Evolutionary conservation across 2,797 vertebrate genomes (phyloP).

Genomic region (Anabas testudineus): DNA sequence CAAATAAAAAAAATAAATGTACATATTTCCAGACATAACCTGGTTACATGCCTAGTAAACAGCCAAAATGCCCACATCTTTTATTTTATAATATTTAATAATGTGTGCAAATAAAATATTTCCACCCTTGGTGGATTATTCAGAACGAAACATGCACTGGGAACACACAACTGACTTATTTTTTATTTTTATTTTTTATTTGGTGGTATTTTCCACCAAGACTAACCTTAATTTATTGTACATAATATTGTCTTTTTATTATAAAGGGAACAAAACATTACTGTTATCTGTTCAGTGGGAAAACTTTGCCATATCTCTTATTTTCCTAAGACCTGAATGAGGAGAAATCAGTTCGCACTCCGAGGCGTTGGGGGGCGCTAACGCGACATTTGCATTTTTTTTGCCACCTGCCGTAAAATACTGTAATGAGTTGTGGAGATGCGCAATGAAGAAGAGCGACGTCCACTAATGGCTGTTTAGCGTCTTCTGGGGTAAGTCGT

Average conservation of each 20-base stretch:
- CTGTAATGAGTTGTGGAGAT: not conserved
- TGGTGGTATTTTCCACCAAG: too few relatives aligned
- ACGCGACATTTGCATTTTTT: not conserved
- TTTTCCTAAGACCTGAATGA: not conserved
- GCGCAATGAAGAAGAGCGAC: slow-evolving; percentile 8
- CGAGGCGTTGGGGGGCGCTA: slow-evolving; percentile 9
- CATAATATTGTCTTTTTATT: not conserved
- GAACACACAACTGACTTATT: too few relatives aligned
- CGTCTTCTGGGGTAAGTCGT: not conserved
- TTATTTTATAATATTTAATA: not conserved
- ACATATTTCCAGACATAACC: too few relatives aligned
- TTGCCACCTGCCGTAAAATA: not conserved
- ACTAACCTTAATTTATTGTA: not conserved
- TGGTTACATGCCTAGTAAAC: too few relatives aligned
- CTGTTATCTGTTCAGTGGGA: not conserved
- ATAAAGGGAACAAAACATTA: not conserved
- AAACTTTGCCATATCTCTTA: not conserved
- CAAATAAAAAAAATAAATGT: not conserved
- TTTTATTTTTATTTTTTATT: too few relatives aligned
- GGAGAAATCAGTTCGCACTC: slow-evolving; percentile 3
- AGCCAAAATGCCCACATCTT: too few relatives aligned
- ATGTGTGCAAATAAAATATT: not conserved
- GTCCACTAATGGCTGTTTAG: not conserved
- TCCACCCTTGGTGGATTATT: too few relatives aligned
- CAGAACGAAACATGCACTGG: too few relatives aligned